phyloP scores from a whole-genome alignment of 2,888 invertebrate species.

The Aporophyla nigra region DNA sequence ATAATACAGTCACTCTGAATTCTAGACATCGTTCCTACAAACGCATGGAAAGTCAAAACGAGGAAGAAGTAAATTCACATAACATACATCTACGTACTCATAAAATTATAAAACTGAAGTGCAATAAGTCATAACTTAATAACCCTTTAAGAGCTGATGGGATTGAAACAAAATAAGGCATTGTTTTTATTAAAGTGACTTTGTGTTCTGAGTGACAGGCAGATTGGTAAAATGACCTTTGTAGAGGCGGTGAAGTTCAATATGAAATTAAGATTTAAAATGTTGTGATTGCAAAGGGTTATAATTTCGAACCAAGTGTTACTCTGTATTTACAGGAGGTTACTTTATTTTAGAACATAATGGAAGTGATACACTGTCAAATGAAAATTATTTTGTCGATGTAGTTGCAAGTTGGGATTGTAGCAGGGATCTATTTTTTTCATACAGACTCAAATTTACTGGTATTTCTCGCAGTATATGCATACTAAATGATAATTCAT shows the following conservation, averaged over 20 bases:
- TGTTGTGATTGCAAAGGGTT: conserved; percentile 28
- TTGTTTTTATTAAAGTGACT: conserved; percentile 63
- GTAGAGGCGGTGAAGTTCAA: conserved; percentile 58
- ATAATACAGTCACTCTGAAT: not conserved
- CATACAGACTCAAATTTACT: not conserved
- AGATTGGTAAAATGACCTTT: conserved; percentile 65
- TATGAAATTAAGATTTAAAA: conserved; percentile 54
- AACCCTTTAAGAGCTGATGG: conserved; percentile 55
- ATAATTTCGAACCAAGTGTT: conserved; percentile 16
- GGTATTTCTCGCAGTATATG: not conserved
- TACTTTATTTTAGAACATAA: not conserved
- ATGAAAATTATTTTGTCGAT: not conserved
- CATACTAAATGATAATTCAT: not conserved
- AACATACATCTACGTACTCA: not conserved
- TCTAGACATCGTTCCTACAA: not conserved
- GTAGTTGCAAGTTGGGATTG: not conserved
- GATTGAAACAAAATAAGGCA: conserved; percentile 53
- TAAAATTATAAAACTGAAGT: conserved; percentile 27
- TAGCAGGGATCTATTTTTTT: not conserved
- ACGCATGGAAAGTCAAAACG: not conserved
- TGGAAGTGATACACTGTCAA: not conserved
- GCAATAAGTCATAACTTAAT: conserved; percentile 58
- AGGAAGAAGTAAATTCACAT: not conserved
- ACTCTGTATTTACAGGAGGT: not conserved
- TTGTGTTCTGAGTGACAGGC: conserved; percentile 64